Evolutionary conservation across 1,140 invertebrate species (phyloP).

Genomic region (Agraylea sexmaculata): DNA sequence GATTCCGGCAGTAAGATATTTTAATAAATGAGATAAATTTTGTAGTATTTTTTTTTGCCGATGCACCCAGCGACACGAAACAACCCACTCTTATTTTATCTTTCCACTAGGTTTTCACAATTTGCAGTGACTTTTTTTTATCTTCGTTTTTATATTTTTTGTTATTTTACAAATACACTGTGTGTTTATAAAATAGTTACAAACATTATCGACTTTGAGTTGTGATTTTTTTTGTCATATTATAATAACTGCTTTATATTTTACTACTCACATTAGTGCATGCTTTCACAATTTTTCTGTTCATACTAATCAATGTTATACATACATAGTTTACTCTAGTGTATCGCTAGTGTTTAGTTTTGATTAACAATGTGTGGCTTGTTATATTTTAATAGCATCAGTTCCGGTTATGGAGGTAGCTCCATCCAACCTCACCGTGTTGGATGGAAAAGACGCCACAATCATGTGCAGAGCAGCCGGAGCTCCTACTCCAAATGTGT

Average conservation of each 20-base stretch:
- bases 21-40: slow-evolving; percentile 13
- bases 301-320: too few relatives aligned
- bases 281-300: slow-evolving; percentile 18
- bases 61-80: slow-evolving; percentile 15
- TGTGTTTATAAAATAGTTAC: slow-evolving; percentile 1
- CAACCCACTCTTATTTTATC: neutral
- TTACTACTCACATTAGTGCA: slow-evolving; percentile 20
- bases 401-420: slow-evolving; percentile 68
- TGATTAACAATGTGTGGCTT: slow-evolving; percentile 30
- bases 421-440: slow-evolving; percentile 75
- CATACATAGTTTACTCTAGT: slow-evolving; percentile 7
- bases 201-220: too few relatives aligned
- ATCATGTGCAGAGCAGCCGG: slow-evolving; percentile 76
- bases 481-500: slow-evolving; percentile 80
- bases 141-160: neutral
- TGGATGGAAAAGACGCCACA: slow-evolving; percentile 85
- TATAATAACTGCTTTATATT: too few relatives aligned
- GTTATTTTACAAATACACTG: neutral
- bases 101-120: slow-evolving; percentile 9
- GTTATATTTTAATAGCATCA: slow-evolving; percentile 51
- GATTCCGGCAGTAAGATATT: slow-evolving; percentile 42
- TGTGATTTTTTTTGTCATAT: too few relatives aligned
- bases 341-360: slow-evolving; percentile 14
- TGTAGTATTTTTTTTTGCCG: slow-evolving; percentile 15
- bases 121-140: slow-evolving; percentile 14